Base-by-base conservation (phyloP, 2,113 vertebrate genomes). In the Chauna torquata region DNA sequence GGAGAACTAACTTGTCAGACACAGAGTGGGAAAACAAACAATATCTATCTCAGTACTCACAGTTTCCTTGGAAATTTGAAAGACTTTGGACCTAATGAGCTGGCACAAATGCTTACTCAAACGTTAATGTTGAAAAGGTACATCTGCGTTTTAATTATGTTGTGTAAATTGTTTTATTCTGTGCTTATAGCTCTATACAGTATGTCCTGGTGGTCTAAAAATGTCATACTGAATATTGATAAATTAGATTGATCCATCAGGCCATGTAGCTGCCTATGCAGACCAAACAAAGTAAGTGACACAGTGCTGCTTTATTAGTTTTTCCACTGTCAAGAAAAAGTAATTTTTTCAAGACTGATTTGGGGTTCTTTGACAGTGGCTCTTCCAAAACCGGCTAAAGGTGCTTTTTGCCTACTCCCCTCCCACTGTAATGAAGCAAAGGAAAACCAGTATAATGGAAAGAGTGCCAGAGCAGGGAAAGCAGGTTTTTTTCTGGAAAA, bases 1-100 rank as follows among this genome's bases (percentile, higher is more conserved):
- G 99, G 99, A 64, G 99, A 99, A 94, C 64, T 99, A 97, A 99
- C 98, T 7, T 99, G 99, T 97, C 99, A 99, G 98, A 99, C 99
- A 12, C 98, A 98, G 30, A 99, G 98, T 50, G 99, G 99, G 44
- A 99, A 99, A 97, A 98, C 98, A 82, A 99, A 98, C 78, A 98
- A 85, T 88, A 97, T 99, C 88, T 88, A 93, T 86, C 98, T 99
- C 77, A 98, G 97, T 96, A 99, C 99, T 27, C 99, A 99, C 95
- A 93, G 97, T 69, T 99, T 99, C 95, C 98, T 99, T 44, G 94
- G 88, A 65, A 91, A 85, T 44, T 58, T 96, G 16, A 97, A 98
- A 74, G 98, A 97, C 16, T 38, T 82, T 14, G 95, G 89, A 40
- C 94, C 91, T 2, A 57, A 89, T 40, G 98, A 99, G 14, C 95